phyloP scores from a whole-genome alignment of 2,888 invertebrate species.

The Lithophane ornitopus region DNA sequence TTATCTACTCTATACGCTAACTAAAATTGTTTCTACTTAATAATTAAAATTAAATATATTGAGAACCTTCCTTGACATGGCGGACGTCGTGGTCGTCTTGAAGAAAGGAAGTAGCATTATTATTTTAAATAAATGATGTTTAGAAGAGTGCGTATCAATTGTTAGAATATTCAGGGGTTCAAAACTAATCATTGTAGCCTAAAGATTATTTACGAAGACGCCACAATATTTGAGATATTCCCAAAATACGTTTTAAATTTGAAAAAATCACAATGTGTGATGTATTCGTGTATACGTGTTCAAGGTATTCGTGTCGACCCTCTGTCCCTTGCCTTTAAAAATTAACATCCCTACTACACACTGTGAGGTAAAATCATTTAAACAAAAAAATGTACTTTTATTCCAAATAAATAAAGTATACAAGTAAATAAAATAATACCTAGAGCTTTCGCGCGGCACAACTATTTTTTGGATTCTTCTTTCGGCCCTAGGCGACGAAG shows the following conservation, averaged over 20 bases:
- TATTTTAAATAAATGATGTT: neutral
- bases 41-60: neutral
- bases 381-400: neutral
- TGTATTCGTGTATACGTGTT: neutral
- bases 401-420: conserved; percentile 17
- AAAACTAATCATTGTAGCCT: conserved; percentile 3
- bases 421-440: conserved; percentile 69
- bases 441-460: conserved; percentile 74
- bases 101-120: conserved; percentile 23
- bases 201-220: neutral
- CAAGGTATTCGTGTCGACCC: too few species aligned
- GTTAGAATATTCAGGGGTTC: neutral
- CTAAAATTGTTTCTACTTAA: conserved; percentile 9
- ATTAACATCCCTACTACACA: neutral
- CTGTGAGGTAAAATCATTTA: neutral
- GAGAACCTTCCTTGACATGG: conserved; percentile 49
- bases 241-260: neutral
- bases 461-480: conserved; percentile 73
- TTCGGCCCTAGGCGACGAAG: conserved; percentile 65
- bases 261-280: neutral
- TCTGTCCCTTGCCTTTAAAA: neutral
- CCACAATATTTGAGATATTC: neutral
- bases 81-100: conserved; percentile 36
- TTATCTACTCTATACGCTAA: conserved; percentile 5
- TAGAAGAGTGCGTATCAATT: neutral